phyloP scores from a whole-genome alignment of 1,140 invertebrate species.

The Aphelenchoides avenae region DNA sequence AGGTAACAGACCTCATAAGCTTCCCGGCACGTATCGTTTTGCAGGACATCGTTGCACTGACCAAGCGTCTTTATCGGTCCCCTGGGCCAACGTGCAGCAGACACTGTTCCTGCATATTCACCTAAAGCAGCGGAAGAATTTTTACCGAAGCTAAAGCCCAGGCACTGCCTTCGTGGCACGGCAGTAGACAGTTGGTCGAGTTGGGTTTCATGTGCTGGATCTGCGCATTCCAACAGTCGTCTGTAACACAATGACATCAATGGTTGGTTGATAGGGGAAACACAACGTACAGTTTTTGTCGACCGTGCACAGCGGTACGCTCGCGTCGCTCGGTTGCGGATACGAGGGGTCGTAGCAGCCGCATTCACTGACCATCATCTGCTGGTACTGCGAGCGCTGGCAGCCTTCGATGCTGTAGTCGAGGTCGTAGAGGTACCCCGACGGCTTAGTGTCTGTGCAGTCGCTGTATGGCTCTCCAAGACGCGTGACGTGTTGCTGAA shows the following conservation, averaged over 20 bases:
- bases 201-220: too few species aligned
- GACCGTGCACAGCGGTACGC: slow-evolving; percentile 5
- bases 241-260: slow-evolving; percentile 14
- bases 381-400: slow-evolving; percentile 26
- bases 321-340: slow-evolving; percentile 3
- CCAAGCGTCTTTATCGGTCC: not conserved
- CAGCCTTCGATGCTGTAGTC: slow-evolving; percentile 30
- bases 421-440: slow-evolving; percentile 18
- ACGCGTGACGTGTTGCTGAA: slow-evolving; percentile 1
- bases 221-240: slow-evolving; percentile 19
- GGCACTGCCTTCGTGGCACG: not conserved
- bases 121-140: not conserved
- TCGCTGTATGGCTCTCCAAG: slow-evolving; percentile 20
- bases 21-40: not conserved
- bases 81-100: slow-evolving; percentile 1
- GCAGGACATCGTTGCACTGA: slow-evolving; percentile 8
- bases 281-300: slow-evolving; percentile 29
- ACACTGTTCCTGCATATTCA: slow-evolving; percentile 11
- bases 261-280: not conserved
- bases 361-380: slow-evolving; percentile 11
- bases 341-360: slow-evolving; percentile 25
- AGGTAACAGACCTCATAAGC: not conserved
- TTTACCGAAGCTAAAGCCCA: slow-evolving; percentile 19
- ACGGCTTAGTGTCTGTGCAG: slow-evolving; percentile 24
- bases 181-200: too few species aligned